Evolutionary conservation across 2,888 invertebrate species (phyloP).

Genomic region (Drosophila fungiperda): DNA sequence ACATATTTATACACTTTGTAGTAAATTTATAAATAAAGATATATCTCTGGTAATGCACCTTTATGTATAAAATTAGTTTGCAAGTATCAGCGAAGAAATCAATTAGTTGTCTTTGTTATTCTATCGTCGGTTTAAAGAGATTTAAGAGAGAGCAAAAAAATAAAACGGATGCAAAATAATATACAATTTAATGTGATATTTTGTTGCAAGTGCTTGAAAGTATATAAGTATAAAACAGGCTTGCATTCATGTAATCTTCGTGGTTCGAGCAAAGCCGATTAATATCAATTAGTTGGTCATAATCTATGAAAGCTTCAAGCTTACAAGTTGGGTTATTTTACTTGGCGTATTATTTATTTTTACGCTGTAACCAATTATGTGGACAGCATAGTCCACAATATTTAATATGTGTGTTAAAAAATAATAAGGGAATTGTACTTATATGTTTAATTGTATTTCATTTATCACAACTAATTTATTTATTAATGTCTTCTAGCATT

Average conservation of each 20-base stretch:
- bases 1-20: neutral
- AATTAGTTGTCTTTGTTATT: slow-evolving; percentile 3
- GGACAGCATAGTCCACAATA: neutral
- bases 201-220: neutral
- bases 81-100: neutral
- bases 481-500: slow-evolving; percentile 6
- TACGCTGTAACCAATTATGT: neutral
- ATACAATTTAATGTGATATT: neutral
- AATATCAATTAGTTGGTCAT: neutral
- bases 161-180: neutral
- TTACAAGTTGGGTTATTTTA: neutral
- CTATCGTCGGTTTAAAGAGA: neutral
- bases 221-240: neutral
- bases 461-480: neutral
- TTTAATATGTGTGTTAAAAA: neutral
- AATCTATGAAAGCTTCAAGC: neutral
- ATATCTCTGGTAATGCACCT: neutral
- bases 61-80: slow-evolving; percentile 3
- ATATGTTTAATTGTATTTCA: neutral
- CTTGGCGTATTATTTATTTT: neutral
- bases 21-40: neutral
- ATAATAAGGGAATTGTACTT: neutral
- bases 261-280: neutral
- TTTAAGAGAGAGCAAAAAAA: neutral
- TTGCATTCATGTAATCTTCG: neutral